Percentiles rank a stretch among this genome's conserved stretches.
Evolutionary conservation across 2,113 vertebrate species (phyloP).

Genomic region (Girardinichthys multiradiatus): DNA sequence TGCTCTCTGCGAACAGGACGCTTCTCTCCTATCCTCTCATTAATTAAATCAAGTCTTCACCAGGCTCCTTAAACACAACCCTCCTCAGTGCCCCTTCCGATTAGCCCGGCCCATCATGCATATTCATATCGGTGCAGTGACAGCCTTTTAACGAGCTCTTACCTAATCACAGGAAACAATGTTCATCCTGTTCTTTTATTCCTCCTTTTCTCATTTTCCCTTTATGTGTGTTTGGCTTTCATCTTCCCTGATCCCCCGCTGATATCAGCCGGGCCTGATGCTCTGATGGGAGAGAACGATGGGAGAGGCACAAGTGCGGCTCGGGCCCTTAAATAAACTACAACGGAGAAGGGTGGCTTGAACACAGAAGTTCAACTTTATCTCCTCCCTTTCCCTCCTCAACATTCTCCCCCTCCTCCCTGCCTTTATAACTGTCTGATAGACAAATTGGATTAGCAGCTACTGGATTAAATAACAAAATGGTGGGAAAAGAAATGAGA

Average conservation of each 20-base stretch:
- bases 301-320: constrained; percentile 78
- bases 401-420: constrained; percentile 23
- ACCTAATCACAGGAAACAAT: constrained; percentile 97
- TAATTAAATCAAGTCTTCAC: constrained; percentile 99
- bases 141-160: constrained; percentile 98
- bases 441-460: constrained; percentile 99
- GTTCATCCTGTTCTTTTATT: constrained; percentile 93
- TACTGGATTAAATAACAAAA: constrained; percentile 98
- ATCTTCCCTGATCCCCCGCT: constrained; percentile 84
- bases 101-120: constrained; percentile 92
- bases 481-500: constrained; percentile 94
- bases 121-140: constrained; percentile 94
- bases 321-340: constrained; percentile 90
- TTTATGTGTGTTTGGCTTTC: constrained; percentile 80
- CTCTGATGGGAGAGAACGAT: constrained; percentile 83
- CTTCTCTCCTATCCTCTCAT: constrained; percentile 90
- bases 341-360: constrained; percentile 90
- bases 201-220: constrained; percentile 67
- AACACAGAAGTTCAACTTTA: constrained; percentile 86
- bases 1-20: constrained; percentile 87
- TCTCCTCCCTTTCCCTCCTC: constrained; percentile 71
- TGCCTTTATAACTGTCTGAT: constrained; percentile 90
- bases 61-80: constrained; percentile 82
- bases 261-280: constrained; percentile 75
- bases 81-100: constrained; percentile 90